These are phyloP conservation scores for Rhingia campestris DNA, from an alignment of 2,888 invertebrate genomes.

Conservation along the genomic window DNA sequence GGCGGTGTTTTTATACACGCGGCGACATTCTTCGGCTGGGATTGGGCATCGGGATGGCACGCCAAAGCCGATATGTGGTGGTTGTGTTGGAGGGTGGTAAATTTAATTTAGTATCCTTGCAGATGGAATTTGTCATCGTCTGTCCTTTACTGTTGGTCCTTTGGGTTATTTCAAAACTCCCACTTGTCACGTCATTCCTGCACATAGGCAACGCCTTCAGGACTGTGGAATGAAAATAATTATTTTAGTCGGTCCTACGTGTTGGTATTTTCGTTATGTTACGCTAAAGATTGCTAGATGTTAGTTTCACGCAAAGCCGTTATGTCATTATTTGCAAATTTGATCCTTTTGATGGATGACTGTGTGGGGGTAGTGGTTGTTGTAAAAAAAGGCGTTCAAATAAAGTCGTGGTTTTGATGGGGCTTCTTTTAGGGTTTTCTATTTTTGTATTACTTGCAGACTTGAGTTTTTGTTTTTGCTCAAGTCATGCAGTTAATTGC, in stretches of 20 bases:
- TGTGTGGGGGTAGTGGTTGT: neutral
- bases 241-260: slow-evolving; percentile 66
- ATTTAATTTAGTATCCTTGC: slow-evolving; percentile 73
- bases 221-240: slow-evolving; percentile 69
- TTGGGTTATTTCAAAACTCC: slow-evolving; percentile 54
- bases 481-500: too few species aligned
- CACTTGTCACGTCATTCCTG: slow-evolving; percentile 71
- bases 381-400: neutral
- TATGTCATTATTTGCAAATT: neutral
- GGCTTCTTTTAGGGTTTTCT: too few species aligned
- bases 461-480: too few species aligned
- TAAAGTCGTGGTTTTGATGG: too few species aligned
- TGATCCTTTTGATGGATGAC: neutral
- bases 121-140: slow-evolving; percentile 74
- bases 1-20: slow-evolving; percentile 35
- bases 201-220: slow-evolving; percentile 54
- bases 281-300: neutral
- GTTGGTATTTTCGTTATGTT: slow-evolving; percentile 42
- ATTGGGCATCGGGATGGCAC: neutral
- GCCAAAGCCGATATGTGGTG: slow-evolving; percentile 4
- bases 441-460: too few species aligned
- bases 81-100: slow-evolving; percentile 30
- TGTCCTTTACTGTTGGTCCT: slow-evolving; percentile 57
- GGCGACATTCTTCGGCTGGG: slow-evolving; percentile 32
- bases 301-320: neutral